These are phyloP conservation scores for Heliothis peltigera DNA, from an alignment of 2,888 invertebrate genomes.

Conservation along the genomic window DNA sequence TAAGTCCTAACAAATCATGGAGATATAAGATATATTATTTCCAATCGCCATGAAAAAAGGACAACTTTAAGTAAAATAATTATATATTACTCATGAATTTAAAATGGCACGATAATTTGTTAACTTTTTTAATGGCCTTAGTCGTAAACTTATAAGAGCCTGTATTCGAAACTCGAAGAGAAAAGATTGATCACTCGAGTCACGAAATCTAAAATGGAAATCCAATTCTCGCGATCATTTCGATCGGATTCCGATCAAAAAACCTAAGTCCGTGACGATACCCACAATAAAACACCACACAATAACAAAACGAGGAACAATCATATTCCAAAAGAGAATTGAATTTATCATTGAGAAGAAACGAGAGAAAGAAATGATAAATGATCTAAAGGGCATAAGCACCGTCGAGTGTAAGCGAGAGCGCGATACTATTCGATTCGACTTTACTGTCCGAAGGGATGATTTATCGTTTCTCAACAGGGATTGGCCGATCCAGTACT, in stretches of 20 bases:
- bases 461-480: slow-evolving; percentile 90
- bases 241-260: slow-evolving; percentile 88
- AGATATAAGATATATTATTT: not conserved
- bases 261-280: slow-evolving; percentile 87
- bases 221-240: slow-evolving; percentile 89
- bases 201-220: slow-evolving; percentile 87
- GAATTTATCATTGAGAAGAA: slow-evolving; percentile 89
- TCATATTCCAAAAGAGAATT: slow-evolving; percentile 89
- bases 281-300: slow-evolving; percentile 87
- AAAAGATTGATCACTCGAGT: slow-evolving; percentile 83
- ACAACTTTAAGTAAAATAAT: slow-evolving; percentile 13
- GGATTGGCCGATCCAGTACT: slow-evolving; percentile 89
- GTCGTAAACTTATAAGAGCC: slow-evolving; percentile 60
- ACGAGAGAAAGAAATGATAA: slow-evolving; percentile 88
- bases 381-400: slow-evolving; percentile 79
- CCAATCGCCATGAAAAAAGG: not conserved
- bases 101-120: slow-evolving; percentile 55
- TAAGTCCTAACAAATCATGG: not conserved
- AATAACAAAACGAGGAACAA: slow-evolving; percentile 89
- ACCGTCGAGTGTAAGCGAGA: slow-evolving; percentile 80
- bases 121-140: slow-evolving; percentile 55
- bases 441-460: slow-evolving; percentile 84
- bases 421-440: slow-evolving; percentile 77
- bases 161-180: slow-evolving; percentile 60
- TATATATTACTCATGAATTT: slow-evolving; percentile 36